These are phyloP conservation scores for Hirtodrosophila cameraria DNA, from an alignment of 2,888 invertebrate genomes.

Conservation along the genomic window DNA sequence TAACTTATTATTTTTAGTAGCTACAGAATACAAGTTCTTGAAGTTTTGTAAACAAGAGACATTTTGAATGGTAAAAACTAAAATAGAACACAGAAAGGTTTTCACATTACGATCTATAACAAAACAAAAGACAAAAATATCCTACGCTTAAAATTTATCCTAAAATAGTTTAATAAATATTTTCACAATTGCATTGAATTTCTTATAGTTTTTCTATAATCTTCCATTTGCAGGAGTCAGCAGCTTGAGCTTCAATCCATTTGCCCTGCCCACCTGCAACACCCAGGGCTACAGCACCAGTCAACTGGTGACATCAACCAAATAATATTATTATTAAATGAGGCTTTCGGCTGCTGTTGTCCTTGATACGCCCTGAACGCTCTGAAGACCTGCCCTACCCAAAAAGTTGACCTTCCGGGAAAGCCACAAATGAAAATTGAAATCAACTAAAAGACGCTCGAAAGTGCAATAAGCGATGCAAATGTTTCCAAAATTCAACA, in stretches of 20 bases:
- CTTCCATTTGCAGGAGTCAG: slow-evolving; percentile 87
- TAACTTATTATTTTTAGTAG: no score
- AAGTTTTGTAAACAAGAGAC: no score
- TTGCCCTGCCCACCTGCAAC: slow-evolving; percentile 95
- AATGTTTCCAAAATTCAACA: slow-evolving; percentile 62
- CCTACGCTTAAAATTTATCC: no score
- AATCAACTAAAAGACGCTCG: slow-evolving; percentile 62
- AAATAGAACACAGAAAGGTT: no score
- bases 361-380: slow-evolving; percentile 10
- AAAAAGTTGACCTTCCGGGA: slow-evolving; percentile 7
- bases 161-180: no score
- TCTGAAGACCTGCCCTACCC: slow-evolving; percentile 16
- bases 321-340: slow-evolving; percentile 86
- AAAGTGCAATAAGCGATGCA: slow-evolving; percentile 67
- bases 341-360: slow-evolving; percentile 43
- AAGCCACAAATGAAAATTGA: slow-evolving; percentile 36
- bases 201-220: neutral
- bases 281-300: slow-evolving; percentile 92
- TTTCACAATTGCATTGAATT: no score
- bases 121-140: no score
- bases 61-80: no score
- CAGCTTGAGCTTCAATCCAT: slow-evolving; percentile 96
- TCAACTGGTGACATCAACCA: slow-evolving; percentile 91
- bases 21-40: no score
- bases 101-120: no score